phyloP scores from a whole-genome alignment of 2,888 invertebrate species.

The Cistogaster globosa region DNA sequence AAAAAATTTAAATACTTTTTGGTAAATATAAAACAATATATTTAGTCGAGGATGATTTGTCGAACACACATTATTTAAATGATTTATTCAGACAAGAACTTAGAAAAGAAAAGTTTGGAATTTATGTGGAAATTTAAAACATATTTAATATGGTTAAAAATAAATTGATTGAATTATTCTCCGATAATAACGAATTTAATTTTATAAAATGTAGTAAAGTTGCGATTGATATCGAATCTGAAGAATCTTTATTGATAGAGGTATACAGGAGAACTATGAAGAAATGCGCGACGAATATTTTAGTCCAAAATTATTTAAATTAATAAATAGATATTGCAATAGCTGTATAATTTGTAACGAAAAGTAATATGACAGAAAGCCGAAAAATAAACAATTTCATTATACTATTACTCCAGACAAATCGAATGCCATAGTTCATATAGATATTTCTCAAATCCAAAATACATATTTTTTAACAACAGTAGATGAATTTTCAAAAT shows the following conservation, averaged over 20 bases:
- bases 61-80: constrained; percentile 31
- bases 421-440: constrained; percentile 10
- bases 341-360: constrained; percentile 9
- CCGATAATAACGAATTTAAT: too few species aligned
- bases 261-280: constrained; percentile 7
- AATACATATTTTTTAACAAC: constrained; percentile 55
- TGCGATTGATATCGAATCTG: too few species aligned
- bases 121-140: constrained; percentile 32
- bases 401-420: constrained; percentile 1
- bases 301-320: neutral
- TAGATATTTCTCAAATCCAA: constrained; percentile 56
- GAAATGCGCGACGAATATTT: neutral
- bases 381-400: constrained; percentile 9
- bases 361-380: constrained; percentile 17
- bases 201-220: too few species aligned
- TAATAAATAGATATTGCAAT: constrained; percentile 7
- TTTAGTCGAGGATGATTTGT: constrained; percentile 37
- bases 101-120: constrained; percentile 41
- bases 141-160: too few species aligned
- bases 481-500: constrained; percentile 55
- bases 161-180: too few species aligned
- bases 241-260: neutral
- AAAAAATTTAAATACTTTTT: too few species aligned
- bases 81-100: constrained; percentile 50
- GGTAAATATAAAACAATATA: constrained; percentile 41